These are phyloP conservation scores for Myiopsitta monachus DNA, from an alignment of 2,113 vertebrate species.

Conservation along the genomic window DNA sequence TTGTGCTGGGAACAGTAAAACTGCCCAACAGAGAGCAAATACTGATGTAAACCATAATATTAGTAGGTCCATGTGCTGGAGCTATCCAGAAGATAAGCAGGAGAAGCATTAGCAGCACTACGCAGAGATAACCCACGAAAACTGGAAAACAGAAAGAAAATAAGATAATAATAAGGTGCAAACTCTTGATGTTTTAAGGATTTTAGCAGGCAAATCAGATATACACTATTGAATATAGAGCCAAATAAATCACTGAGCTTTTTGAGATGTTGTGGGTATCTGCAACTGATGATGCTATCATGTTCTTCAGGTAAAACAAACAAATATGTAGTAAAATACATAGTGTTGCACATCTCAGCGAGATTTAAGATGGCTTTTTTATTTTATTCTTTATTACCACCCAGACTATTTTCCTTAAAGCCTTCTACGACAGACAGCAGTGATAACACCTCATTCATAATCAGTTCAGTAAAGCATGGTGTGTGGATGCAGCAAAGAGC, in stretches of 20 bases:
- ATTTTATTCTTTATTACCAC: background rate
- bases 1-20: constrained; percentile 95
- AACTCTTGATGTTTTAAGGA: background rate
- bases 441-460: background rate
- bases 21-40: constrained; percentile 95
- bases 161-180: background rate
- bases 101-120: constrained; percentile 86
- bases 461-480: background rate
- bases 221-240: background rate
- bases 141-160: constrained; percentile 80
- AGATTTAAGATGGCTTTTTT: background rate
- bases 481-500: background rate
- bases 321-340: background rate
- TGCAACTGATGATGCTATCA: background rate
- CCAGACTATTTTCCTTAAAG: background rate
- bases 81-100: constrained; percentile 89
- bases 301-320: background rate
- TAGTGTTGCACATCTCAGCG: background rate
- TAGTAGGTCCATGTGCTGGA: constrained; percentile 86
- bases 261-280: background rate
- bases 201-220: background rate
- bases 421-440: background rate
- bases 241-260: background rate
- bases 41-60: constrained; percentile 93
- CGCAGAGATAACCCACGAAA: constrained; percentile 83